Evolutionary conservation across 2,113 vertebrate species (phyloP).

Genomic region (Oncorhynchus masou): DNA sequence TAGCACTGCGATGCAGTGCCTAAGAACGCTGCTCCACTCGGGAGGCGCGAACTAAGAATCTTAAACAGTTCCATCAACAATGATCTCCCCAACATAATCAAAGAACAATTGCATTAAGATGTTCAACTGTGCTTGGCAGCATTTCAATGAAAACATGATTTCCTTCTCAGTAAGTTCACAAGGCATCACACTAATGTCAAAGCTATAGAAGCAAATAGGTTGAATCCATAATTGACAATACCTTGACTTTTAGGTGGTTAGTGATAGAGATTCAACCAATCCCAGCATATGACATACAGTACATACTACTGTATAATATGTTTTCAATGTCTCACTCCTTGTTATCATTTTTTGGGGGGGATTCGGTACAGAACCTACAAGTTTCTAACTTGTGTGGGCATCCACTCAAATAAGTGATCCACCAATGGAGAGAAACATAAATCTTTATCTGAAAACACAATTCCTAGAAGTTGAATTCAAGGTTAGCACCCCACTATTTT

Average conservation of each 20-base stretch:
- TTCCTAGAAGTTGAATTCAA: not conserved
- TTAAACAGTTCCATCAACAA: slow-evolving; percentile 10
- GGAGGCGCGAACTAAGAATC: too few relatives aligned
- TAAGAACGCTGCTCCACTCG: too few relatives aligned
- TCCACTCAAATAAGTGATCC: not conserved
- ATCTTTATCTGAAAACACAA: not conserved
- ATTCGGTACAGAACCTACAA: not conserved
- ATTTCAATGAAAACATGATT: not conserved
- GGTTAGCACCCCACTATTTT: not conserved
- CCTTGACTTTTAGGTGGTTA: not conserved
- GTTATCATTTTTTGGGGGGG: too few relatives aligned
- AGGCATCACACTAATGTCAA: not conserved
- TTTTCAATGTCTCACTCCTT: not conserved
- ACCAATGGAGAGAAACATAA: too few relatives aligned
- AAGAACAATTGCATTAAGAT: not conserved
- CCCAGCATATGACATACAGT: not conserved
- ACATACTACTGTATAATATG: not conserved
- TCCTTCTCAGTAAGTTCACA: not conserved
- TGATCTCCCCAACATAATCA: not conserved
- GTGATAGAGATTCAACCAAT: not conserved
- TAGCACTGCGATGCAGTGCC: too few relatives aligned
- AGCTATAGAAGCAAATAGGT: not conserved
- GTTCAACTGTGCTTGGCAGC: not conserved
- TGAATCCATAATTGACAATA: slow-evolving; percentile 19
- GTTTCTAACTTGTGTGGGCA: not conserved